Evolutionary conservation across 2,888 invertebrate species (phyloP), one percentile per base, ranked within the genome.

Genomic region (Pediacus dermestoides): DNA sequence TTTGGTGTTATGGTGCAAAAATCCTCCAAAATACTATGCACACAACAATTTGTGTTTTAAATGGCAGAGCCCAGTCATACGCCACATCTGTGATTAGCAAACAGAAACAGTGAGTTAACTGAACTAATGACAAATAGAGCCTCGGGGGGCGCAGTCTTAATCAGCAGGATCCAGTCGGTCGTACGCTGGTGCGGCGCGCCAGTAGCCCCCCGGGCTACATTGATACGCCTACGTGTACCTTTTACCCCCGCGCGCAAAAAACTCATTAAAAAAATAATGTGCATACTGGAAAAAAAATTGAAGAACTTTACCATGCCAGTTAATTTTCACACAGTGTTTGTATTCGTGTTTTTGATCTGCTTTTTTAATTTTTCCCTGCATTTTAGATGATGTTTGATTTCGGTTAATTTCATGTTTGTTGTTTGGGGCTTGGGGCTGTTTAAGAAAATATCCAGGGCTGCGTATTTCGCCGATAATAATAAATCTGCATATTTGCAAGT

Each of bases 1-100:
- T n/a, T n/a, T n/a, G n/a, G n/a, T n/a, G n/a, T n/a, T n/a, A n/a
- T n/a, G n/a, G n/a, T n/a, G n/a, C n/a, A n/a, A 40, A 37, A 40
- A 32, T 37, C 40, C n/a, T n/a, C n/a, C n/a, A n/a, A n/a, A n/a
- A n/a, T n/a, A n/a, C n/a, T n/a, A n/a, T n/a, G n/a, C n/a, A n/a
- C n/a, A n/a, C n/a, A n/a, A n/a, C n/a, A n/a, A n/a, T n/a, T n/a
- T n/a, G n/a, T n/a, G n/a, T n/a, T n/a, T n/a, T n/a, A n/a, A n/a
- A n/a, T n/a, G n/a, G n/a, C n/a, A n/a, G n/a, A n/a, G n/a, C n/a
- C n/a, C n/a, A n/a, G n/a, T n/a, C 60, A 61, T 58, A 58, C 58
- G 61, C 61, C 64, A 61, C 64, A 68, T 68, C 68, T 68, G 68
- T 60, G 66, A 66, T 66, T 67, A 61, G 66, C 68, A 68, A 68